Conservation (phyloP, 2,113 vertebrate species). For the Hippopotamus amphibius region DNA sequence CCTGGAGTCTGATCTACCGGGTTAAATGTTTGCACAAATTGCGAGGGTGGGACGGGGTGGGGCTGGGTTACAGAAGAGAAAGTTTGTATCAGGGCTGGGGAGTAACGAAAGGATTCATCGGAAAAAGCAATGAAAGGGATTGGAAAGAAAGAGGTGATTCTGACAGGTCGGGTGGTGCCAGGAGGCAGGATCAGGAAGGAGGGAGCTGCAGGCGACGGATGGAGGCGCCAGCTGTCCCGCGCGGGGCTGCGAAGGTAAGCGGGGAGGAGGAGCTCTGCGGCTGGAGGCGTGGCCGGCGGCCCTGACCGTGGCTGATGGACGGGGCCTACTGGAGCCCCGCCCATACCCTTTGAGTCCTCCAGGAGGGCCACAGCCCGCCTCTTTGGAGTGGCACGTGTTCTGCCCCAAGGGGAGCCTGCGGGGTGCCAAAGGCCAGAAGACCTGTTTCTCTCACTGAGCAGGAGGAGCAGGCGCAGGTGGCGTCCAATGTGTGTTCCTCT, state of each 20-base stretch:
- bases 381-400: neutral
- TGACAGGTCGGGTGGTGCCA: neutral
- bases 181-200: rapidly evolving
- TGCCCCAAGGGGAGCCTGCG: constrained; percentile 48
- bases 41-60: neutral
- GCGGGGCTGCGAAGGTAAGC: neutral
- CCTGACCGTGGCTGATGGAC: rapidly evolving
- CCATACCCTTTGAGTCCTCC: rapidly evolving
- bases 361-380: neutral
- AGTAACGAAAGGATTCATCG: neutral
- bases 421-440: neutral
- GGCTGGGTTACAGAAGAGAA: neutral
- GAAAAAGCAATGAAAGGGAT: neutral
- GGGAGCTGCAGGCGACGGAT: rapidly evolving
- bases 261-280: rapidly evolving
- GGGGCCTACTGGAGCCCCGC: neutral
- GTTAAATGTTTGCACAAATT: neutral
- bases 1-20: rapidly evolving
- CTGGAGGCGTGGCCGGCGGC: neutral
- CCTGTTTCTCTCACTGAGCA: constrained; percentile 66
- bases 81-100: too few relatives aligned
- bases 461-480: constrained; percentile 85
- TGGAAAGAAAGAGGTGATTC: neutral
- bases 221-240: neutral
- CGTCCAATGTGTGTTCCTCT: constrained; percentile 84